Conservation (phyloP, 2,113 vertebrate genomes). For the Strix uralensis region DNA sequence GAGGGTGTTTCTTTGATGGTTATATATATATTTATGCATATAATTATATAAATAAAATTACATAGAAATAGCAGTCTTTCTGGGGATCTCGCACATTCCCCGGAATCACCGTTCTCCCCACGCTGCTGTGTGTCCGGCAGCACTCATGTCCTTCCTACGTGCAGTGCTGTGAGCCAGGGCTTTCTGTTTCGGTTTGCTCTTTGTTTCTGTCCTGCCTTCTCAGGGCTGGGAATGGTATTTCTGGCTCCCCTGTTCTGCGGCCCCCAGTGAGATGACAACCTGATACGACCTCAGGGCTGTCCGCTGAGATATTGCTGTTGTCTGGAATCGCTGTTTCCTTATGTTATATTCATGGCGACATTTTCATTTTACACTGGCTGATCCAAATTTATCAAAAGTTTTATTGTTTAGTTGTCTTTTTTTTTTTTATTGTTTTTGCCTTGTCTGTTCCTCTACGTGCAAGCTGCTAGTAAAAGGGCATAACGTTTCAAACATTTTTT, state of each 20-base stretch:
- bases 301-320: background rate
- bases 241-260: background rate
- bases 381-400: background rate
- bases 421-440: background rate
- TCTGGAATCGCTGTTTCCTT: background rate
- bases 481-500: background rate
- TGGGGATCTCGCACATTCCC: background rate
- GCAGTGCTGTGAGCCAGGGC: background rate
- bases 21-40: no score
- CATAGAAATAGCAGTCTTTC: background rate
- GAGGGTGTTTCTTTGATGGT: background rate
- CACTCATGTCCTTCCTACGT: background rate
- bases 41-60: background rate
- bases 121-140: background rate
- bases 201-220: background rate
- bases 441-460: background rate
- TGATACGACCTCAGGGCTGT: fast-evolving
- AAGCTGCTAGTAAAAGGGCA: background rate
- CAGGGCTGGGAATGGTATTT: background rate
- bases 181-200: background rate
- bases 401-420: background rate
- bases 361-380: background rate
- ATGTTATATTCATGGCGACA: background rate
- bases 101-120: background rate
- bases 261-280: background rate